Evolutionary conservation across 2,113 vertebrate genomes (phyloP).

Genomic region (Pachycephala philippinensis): DNA sequence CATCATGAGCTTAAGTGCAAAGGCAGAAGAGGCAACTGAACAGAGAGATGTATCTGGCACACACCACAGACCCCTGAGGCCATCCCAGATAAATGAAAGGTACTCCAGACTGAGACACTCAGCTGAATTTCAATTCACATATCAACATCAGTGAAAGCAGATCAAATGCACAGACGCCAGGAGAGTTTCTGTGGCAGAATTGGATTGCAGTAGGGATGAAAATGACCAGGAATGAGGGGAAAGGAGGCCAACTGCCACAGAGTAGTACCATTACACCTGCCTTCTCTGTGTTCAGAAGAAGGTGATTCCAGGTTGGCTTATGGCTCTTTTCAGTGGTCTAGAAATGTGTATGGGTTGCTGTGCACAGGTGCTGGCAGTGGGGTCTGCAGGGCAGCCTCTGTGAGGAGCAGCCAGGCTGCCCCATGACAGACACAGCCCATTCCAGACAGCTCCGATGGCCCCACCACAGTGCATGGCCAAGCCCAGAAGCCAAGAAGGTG

Average conservation of each 20-base stretch:
- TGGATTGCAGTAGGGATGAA: not conserved
- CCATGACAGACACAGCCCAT: accelerated
- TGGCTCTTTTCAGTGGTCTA: not conserved
- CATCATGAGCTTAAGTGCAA: not conserved
- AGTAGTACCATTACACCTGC: not conserved
- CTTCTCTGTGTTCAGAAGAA: not conserved
- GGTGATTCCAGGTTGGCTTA: not conserved
- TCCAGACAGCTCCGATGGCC: not conserved
- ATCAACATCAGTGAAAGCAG: not conserved
- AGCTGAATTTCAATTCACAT: not conserved
- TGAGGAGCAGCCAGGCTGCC: not conserved
- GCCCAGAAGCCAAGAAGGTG: not conserved
- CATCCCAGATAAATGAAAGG: not conserved
- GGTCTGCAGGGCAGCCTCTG: not conserved
- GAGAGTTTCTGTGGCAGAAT: not conserved
- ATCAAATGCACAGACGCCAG: accelerated
- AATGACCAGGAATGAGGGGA: not conserved
- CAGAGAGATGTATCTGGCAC: not conserved
- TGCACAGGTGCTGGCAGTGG: accelerated
- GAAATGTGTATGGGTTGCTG: not conserved
- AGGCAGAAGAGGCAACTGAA: not conserved
- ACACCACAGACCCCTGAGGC: not conserved
- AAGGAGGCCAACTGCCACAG: not conserved
- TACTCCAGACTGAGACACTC: not conserved
- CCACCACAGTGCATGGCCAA: not conserved